phyloP scores from a whole-genome alignment of 2,797 vertebrate species.

The Avahi laniger region DNA sequence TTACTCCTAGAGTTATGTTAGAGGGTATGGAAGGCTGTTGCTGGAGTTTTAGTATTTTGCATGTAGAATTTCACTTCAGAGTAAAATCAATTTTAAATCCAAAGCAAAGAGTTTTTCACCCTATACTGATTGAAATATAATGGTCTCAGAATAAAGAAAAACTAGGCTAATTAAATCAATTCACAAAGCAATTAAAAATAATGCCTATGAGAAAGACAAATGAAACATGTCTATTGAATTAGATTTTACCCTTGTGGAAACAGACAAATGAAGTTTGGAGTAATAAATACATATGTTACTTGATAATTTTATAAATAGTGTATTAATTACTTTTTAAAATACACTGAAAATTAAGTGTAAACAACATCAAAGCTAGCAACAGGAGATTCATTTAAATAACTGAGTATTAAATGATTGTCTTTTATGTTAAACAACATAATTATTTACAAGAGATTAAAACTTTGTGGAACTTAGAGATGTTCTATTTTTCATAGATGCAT shows the following conservation, averaged over 20 bases:
- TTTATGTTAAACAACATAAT: not conserved
- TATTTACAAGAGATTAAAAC: not conserved
- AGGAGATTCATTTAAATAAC: not conserved
- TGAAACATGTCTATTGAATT: not conserved
- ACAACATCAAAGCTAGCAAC: not conserved
- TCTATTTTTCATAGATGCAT: not conserved
- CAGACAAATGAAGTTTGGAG: not conserved
- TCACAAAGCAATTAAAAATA: not conserved
- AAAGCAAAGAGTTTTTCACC: not conserved
- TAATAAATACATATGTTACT: not conserved
- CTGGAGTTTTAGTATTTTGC: not conserved
- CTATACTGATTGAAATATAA: not conserved
- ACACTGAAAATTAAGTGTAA: not conserved
- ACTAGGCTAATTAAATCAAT: not conserved
- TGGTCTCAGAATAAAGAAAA: not conserved
- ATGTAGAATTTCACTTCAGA: not conserved
- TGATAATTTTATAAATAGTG: not conserved
- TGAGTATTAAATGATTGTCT: not conserved
- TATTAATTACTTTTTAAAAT: conserved; percentile 4
- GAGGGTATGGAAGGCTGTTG: not conserved
- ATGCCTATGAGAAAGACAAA: conserved; percentile 8
- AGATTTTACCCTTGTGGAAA: not conserved
- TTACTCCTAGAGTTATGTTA: not conserved
- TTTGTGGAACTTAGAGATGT: not conserved
- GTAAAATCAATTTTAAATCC: not conserved